These are phyloP conservation scores for Euspilapteryx auroguttella DNA, from an alignment of 2,888 invertebrate genomes.

Conservation along the genomic window DNA sequence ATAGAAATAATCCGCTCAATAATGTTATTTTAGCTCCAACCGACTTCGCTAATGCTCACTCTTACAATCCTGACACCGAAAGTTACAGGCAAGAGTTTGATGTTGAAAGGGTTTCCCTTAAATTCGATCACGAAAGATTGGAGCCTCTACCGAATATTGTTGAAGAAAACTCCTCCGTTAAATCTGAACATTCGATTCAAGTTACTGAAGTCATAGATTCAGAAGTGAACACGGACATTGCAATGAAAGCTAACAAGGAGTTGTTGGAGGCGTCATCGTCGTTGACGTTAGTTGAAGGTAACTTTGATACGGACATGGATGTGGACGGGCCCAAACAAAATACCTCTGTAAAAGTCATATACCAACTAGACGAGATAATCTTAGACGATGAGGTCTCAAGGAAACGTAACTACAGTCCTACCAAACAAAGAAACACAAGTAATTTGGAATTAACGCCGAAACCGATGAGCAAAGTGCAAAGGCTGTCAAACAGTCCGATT, in stretches of 20 bases:
- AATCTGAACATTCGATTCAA: not conserved
- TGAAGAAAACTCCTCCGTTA: no score
- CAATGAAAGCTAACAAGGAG: constrained; percentile 32
- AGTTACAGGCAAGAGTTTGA: not conserved
- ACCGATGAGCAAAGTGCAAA: constrained; percentile 26
- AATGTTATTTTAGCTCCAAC: constrained; percentile 22
- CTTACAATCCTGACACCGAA: constrained; percentile 17
- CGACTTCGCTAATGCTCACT: constrained; percentile 16
- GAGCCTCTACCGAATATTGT: no score
- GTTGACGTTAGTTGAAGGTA: constrained; percentile 37
- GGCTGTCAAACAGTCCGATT: constrained; percentile 20
- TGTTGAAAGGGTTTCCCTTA: no score
- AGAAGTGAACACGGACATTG: constrained; percentile 31
- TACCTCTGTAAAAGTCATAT: no score
- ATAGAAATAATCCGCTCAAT: constrained; percentile 35
- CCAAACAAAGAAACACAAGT: constrained; percentile 7
- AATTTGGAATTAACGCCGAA: constrained; percentile 31
- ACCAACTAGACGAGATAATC: no score
- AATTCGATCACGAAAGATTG: no score
- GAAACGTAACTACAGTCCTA: constrained; percentile 25
- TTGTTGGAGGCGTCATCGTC: constrained; percentile 27
- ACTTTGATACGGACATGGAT: no score
- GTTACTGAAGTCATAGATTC: constrained; percentile 15
- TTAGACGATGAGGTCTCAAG: no score
- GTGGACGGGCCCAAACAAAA: no score